phyloP scores from a whole-genome alignment of 1,140 invertebrate species.

The Diorhabda sublineata region DNA sequence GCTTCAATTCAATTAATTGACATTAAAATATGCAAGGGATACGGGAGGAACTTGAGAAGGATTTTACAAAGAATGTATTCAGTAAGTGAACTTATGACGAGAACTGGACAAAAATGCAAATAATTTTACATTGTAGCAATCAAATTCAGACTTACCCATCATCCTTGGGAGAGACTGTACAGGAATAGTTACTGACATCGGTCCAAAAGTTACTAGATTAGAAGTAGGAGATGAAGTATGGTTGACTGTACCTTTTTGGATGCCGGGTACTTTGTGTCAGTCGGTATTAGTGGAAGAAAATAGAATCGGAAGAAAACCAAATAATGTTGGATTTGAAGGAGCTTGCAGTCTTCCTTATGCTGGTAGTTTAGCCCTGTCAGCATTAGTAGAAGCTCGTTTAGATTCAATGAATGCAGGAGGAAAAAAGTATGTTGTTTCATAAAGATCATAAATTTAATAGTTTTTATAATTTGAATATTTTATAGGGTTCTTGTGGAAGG shows the following conservation, averaged over 20 bases:
- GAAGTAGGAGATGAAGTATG: constrained; percentile 65
- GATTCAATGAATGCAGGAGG: constrained; percentile 54
- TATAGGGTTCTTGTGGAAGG: constrained; percentile 65
- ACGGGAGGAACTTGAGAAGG: constrained; percentile 55
- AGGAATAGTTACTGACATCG: constrained; percentile 63
- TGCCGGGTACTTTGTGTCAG: constrained; percentile 58
- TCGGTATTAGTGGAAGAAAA: constrained; percentile 57
- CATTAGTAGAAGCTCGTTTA: constrained; percentile 54
- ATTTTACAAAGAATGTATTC: constrained; percentile 52
- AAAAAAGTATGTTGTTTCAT: constrained; percentile 51
- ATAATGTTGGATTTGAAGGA: constrained; percentile 60
- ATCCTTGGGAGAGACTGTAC: constrained; percentile 66
- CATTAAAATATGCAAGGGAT: constrained; percentile 59
- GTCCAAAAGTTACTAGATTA: constrained; percentile 55
- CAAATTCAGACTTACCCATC: constrained; percentile 55
- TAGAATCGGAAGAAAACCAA: constrained; percentile 61
- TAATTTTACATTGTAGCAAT: constrained; percentile 40
- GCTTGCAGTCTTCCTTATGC: constrained; percentile 69
- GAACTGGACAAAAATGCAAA: not conserved
- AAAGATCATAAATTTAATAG: not conserved
- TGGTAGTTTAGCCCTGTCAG: constrained; percentile 63
- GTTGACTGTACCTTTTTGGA: constrained; percentile 57
- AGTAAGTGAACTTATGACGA: constrained; percentile 43
- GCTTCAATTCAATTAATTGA: constrained; percentile 62
- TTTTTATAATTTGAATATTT: constrained; percentile 26